Percentiles rank a stretch among this genome's conserved stretches.
Evolutionary conservation across 2,797 vertebrate genomes (phyloP).

Genomic region (Betta splendens): DNA sequence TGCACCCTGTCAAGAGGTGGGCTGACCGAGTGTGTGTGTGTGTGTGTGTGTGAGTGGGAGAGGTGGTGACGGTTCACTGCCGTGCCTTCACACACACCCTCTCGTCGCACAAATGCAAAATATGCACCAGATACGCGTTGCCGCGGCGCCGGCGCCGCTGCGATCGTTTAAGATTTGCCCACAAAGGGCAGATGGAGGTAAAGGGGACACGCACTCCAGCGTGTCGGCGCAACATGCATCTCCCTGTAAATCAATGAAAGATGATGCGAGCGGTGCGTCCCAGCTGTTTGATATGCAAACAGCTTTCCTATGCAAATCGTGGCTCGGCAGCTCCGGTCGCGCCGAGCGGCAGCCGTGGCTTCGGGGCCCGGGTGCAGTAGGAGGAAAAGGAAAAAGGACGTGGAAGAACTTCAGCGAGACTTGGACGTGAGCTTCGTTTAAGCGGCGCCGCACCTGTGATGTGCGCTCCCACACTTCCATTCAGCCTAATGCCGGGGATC

Average conservation of each 20-base stretch:
- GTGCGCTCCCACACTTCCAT: conserved; percentile 22
- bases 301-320: conserved; percentile 73
- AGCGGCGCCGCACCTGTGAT: background rate
- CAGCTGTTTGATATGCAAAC: conserved; percentile 80
- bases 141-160: background rate
- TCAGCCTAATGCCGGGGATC: conserved; percentile 44
- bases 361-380: conserved; percentile 53
- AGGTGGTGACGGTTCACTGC: conserved; percentile 25
- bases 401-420: conserved; percentile 11
- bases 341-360: conserved; percentile 28
- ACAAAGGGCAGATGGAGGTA: conserved; percentile 79
- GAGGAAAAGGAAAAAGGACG: conserved; percentile 16
- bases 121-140: conserved; percentile 5
- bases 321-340: conserved; percentile 47
- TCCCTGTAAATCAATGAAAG: conserved; percentile 76
- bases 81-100: conserved; percentile 13
- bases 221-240: conserved; percentile 72
- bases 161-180: conserved; percentile 75
- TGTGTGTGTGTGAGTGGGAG: conserved; percentile 31
- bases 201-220: conserved; percentile 71
- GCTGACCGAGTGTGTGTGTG: conserved; percentile 55
- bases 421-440: conserved; percentile 42
- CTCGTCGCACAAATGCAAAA: conserved; percentile 23
- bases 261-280: conserved; percentile 68
- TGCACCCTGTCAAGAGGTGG: conserved; percentile 78